Base-by-base conservation (phyloP, 2,113 vertebrate species). In the Glaucidium brasilianum region DNA sequence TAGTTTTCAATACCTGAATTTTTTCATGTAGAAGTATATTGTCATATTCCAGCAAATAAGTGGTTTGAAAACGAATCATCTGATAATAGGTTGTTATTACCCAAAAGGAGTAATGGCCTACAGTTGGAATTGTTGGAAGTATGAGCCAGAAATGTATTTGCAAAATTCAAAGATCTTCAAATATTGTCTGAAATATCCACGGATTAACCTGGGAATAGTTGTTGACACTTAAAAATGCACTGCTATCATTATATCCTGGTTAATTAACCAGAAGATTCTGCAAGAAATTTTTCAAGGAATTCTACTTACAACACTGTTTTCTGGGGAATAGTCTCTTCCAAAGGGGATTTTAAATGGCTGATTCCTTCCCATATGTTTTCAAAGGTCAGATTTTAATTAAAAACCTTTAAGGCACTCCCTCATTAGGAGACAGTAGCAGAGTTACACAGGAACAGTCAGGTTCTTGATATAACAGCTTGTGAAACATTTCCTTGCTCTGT, bases 371-470 rank as follows among this genome's bases (percentile, higher is more conserved):
- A 30, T 69, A 68, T 45, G 45, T 81, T 91, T 96, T 68, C 49
- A 88, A 91, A 94, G 75, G 87, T 96, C 90, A 85, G 32, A 60
- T 93, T 94, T 94, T 94, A 94, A 93, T 82, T 91, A 85, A 91
- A 92, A 88, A 35, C 66, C 39, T 81, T 81, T 49, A 60, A 88
- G 64, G 64, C 74, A 26, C 14, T 45, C 59, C 62, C 53, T 91
- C 59, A 30, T 74, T 34, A 27, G 45, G 34, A 60, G 19, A 68
- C 74, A 73, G 50, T 37, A 75, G 19, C 74, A 74, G 64, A 84
- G 45, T 47, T 69, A 41, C 37, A 85, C n/a, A 49, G 78, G 52
- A 67, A 5, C 52, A 53, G 35, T 17, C 47, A n/a, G 26, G 15
- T 32, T 63, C 73, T 84, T 59, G 34, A 49, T 85, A 29, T 11